Evolutionary conservation across 2,113 vertebrate genomes (phyloP).

Genomic region (Proteles cristata): DNA sequence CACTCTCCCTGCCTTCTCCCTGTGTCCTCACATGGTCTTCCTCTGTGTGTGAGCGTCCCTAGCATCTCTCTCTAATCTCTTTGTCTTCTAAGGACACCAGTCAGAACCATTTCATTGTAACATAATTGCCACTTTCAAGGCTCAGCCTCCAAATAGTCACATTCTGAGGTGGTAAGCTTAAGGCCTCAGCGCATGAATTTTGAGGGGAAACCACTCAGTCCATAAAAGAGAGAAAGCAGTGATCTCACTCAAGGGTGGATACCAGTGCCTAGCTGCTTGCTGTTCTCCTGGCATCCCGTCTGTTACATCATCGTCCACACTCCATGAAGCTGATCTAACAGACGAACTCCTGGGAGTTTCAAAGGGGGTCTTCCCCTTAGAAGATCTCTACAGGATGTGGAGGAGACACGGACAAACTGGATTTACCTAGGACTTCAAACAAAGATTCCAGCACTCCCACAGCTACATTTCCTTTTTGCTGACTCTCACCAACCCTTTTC

Average conservation of each 20-base stretch:
- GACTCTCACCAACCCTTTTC: neutral
- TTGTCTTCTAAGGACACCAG: neutral
- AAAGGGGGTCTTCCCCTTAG: neutral
- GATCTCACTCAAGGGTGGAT: neutral
- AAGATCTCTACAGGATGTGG: neutral
- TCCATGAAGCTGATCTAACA: neutral
- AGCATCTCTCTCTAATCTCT: neutral
- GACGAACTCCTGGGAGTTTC: neutral
- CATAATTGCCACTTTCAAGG: neutral
- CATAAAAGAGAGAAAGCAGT: neutral
- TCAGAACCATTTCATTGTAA: neutral
- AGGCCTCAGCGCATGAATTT: neutral
- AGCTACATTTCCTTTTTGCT: neutral
- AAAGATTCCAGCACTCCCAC: neutral
- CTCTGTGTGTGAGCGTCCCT: neutral
- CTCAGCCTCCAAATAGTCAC: neutral
- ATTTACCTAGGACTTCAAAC: neutral
- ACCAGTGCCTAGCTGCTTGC: neutral
- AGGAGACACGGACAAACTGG: neutral
- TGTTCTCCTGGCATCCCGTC: neutral
- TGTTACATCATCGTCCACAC: neutral
- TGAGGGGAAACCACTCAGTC: neutral
- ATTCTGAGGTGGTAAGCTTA: neutral
- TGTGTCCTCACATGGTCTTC: neutral
- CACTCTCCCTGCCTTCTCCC: neutral